Base-by-base conservation (phyloP, 2,888 invertebrate species). In the Caenorhabditis sp. region DNA sequence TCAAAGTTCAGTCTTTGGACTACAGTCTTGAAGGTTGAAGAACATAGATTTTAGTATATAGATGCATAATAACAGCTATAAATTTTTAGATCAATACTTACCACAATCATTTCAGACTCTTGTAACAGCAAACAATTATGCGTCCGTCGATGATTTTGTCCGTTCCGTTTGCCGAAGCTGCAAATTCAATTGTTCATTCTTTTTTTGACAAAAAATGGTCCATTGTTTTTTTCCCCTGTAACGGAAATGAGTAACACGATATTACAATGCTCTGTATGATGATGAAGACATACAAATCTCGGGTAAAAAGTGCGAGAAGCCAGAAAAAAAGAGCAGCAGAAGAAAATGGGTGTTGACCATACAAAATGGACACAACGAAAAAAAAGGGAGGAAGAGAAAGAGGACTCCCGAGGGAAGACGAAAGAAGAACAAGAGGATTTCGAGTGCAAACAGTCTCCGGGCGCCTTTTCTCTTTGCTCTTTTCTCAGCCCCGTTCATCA, bases 21-120 rank as follows among this genome's bases (percentile, higher is more conserved):
- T n/a, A n/a, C n/a, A n/a, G n/a, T n/a, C n/a, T n/a, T n/a, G n/a
- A n/a, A n/a, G n/a, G n/a, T n/a, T n/a, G n/a, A n/a, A n/a, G n/a
- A n/a, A n/a, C n/a, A n/a, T n/a, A n/a, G n/a, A n/a, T n/a, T n/a
- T n/a, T n/a, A n/a, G n/a, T n/a, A n/a, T n/a, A n/a, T n/a, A n/a
- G n/a, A n/a, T n/a, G n/a, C n/a, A n/a, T n/a, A n/a, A n/a, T n/a
- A n/a, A n/a, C n/a, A n/a, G n/a, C n/a, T n/a, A n/a, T n/a, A 49
- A 68, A 41, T 49, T 7, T 54, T 54, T 12, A 14, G 14, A 54
- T 22, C 12, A 31, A n/a, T n/a, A 61, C 95, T 95, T 93, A 96
- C 96, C 93, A 95, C 95, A 92, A 96, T 95, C 95, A 96, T 95
- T 94, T 96, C 96, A 91, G 96, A 95, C 84, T 95, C 95, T 93